A percentile compares a stretch with the other conserved stretches of the same genome.
phyloP scores from a whole-genome alignment of 2,113 vertebrate species.

The Himantopus leucocephalus region DNA sequence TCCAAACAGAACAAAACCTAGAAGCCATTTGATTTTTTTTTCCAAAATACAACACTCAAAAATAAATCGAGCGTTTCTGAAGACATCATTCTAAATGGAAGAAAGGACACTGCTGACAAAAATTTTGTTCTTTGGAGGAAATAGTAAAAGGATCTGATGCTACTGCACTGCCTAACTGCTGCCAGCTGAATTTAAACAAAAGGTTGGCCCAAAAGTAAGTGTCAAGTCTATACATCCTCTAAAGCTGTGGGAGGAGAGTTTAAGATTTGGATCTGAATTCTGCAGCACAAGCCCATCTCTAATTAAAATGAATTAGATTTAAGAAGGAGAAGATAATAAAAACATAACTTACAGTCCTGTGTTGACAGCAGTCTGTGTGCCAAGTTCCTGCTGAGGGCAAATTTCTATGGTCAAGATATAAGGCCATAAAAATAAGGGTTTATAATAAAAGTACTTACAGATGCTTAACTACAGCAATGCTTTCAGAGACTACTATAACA shows the following conservation, averaged over 20 bases:
- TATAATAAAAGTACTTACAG: slow-evolving; percentile 26
- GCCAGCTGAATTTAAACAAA: not conserved
- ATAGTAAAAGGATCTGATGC: not conserved
- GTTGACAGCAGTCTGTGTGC: not conserved
- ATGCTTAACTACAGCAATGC: not conserved
- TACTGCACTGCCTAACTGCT: not conserved
- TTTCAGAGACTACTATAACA: not conserved
- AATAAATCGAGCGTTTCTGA: not conserved
- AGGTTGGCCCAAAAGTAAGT: not conserved
- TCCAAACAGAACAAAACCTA: not conserved
- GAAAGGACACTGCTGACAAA: not conserved
- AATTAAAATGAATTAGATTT: slow-evolving; percentile 21
- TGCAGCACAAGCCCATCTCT: not conserved
- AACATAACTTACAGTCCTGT: not conserved
- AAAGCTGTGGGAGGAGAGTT: not conserved
- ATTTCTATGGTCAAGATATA: not conserved
- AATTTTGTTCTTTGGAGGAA: not conserved
- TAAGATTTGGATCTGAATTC: not conserved
- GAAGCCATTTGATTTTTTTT: not conserved
- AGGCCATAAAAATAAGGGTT: slow-evolving; percentile 16
- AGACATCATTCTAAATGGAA: not conserved
- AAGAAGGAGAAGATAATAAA: not conserved
- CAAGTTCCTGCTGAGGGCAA: not conserved
- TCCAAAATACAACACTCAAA: not conserved
- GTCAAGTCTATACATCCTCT: not conserved